Percentiles rank a stretch among this genome's conserved stretches.
Evolutionary conservation across 1,140 invertebrate species (phyloP).

Genomic region (Heliothis virescens): DNA sequence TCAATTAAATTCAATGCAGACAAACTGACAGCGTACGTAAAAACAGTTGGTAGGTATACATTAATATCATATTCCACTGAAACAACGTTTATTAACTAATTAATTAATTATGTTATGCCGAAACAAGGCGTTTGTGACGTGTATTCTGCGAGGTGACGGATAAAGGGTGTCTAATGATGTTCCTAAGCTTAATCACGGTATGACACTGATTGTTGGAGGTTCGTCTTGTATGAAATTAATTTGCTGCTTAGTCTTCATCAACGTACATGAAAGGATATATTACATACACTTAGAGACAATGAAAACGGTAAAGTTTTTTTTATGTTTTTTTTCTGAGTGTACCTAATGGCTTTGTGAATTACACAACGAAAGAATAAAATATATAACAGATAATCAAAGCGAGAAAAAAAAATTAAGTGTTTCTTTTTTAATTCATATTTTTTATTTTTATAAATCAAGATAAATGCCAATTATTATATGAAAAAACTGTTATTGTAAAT

Average conservation of each 20-base stretch:
- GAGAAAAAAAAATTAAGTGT: too few relatives aligned
- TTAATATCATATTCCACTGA: not conserved
- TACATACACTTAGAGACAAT: not conserved
- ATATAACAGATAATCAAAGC: too few relatives aligned
- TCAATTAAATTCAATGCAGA: too few relatives aligned
- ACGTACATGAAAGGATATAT: not conserved
- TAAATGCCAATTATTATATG: too few relatives aligned
- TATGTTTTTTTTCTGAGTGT: too few relatives aligned
- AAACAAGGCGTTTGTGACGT: constrained; percentile 7
- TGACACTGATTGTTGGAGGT: constrained; percentile 4
- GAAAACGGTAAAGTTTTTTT: not conserved
- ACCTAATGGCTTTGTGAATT: too few relatives aligned
- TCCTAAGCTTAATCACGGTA: constrained; percentile 11
- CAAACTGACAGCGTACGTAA: too few relatives aligned
- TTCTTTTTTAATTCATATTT: too few relatives aligned
- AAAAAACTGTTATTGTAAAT: too few relatives aligned
- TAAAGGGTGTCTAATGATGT: constrained; percentile 35
- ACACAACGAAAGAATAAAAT: too few relatives aligned
- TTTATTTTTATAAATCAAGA: too few relatives aligned
- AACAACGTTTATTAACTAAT: constrained; percentile 5
- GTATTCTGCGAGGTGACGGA: not conserved
- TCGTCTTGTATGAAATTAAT: constrained; percentile 10
- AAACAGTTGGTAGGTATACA: not conserved
- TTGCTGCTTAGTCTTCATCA: constrained; percentile 8
- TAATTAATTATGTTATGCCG: not conserved